Conservation (phyloP, 2,888 invertebrate genomes). For the Thecophora atra region DNA sequence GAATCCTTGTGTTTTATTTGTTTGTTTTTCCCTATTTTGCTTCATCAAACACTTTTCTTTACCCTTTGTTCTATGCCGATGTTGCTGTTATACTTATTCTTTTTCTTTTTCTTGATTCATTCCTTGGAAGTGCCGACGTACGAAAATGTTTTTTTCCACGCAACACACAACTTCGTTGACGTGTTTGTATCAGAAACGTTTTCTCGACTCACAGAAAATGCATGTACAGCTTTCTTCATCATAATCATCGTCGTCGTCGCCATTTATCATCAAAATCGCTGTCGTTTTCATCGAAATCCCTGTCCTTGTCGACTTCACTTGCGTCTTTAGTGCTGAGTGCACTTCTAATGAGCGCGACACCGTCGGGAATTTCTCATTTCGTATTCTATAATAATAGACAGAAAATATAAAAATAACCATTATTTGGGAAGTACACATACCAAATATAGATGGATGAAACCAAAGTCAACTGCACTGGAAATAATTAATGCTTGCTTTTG, state of each 20-base stretch:
- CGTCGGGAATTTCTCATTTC: slow-evolving; percentile 8
- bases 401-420: not conserved
- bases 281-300: not conserved
- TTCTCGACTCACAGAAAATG: slow-evolving; percentile 57
- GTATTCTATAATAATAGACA: slow-evolving; percentile 6
- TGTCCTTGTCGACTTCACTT: slow-evolving; percentile 19
- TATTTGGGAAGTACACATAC: not conserved
- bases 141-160: slow-evolving; percentile 53
- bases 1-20: slow-evolving; percentile 24
- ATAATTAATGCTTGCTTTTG: no score
- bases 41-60: slow-evolving; percentile 36
- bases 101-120: slow-evolving; percentile 16
- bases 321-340: slow-evolving; percentile 6
- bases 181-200: slow-evolving; percentile 63
- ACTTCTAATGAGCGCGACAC: no score
- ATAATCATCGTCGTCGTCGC: slow-evolving; percentile 25
- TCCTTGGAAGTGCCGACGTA: slow-evolving; percentile 56
- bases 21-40: slow-evolving; percentile 35
- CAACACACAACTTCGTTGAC: slow-evolving; percentile 49
- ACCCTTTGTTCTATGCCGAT: slow-evolving; percentile 31
- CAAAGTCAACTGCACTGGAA: no score
- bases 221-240: slow-evolving; percentile 46
- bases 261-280: slow-evolving; percentile 16
- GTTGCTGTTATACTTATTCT: slow-evolving; percentile 40
- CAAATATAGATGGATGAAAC: not conserved